Evolutionary conservation across 2,888 invertebrate species (phyloP).

Genomic region (Ashinkailepas kermadecensis): DNA sequence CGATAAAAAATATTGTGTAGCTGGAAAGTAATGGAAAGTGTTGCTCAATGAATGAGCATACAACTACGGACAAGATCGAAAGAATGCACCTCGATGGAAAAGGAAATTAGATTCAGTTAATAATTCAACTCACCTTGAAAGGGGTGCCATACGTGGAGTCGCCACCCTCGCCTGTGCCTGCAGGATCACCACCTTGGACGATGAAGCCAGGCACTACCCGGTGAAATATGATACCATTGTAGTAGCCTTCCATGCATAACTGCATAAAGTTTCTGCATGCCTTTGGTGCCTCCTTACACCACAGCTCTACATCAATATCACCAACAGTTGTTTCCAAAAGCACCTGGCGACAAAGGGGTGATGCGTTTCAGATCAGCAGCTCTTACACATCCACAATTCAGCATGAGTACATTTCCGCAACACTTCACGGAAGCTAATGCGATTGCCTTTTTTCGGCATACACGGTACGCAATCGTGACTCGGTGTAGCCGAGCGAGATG

Average conservation of each 20-base stretch:
- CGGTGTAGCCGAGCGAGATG: too few relatives aligned
- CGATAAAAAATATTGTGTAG: too few relatives aligned
- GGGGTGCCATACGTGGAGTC: conserved; percentile 91
- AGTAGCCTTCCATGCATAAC: conserved; percentile 91
- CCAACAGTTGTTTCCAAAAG: conserved; percentile 84
- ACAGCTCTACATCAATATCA: conserved; percentile 94
- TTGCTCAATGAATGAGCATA: too few relatives aligned
- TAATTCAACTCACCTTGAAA: conserved; percentile 61
- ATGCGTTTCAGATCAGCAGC: conserved; percentile 19
- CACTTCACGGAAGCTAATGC: background rate
- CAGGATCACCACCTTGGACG: conserved; percentile 94
- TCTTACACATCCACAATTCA: background rate
- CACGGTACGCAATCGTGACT: too few relatives aligned
- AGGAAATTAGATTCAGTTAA: too few relatives aligned
- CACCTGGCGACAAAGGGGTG: conserved; percentile 54
- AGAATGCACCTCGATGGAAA: too few relatives aligned
- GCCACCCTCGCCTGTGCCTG: conserved; percentile 85
- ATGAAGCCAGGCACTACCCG: conserved; percentile 89
- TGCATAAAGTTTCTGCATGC: conserved; percentile 92
- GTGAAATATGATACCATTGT: conserved; percentile 86
- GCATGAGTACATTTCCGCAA: background rate
- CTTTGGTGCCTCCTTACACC: conserved; percentile 93
- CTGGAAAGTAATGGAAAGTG: too few relatives aligned
- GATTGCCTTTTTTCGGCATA: background rate
- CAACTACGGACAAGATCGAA: too few relatives aligned